Evolutionary conservation across 2,888 invertebrate genomes (phyloP).

Genomic region (Eutolmus rufibarbis): DNA sequence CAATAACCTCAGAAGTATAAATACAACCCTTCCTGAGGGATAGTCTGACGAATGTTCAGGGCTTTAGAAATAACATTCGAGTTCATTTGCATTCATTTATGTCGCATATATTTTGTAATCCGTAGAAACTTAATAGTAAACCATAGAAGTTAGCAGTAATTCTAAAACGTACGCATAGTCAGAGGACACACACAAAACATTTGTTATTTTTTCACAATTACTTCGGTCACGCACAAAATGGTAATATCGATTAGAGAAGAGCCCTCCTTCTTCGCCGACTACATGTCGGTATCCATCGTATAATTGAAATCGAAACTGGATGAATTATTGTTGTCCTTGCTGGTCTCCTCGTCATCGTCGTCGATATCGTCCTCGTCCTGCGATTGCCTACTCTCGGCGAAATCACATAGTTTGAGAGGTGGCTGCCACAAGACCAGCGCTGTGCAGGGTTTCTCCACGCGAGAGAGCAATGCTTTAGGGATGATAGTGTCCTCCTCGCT

Average conservation of each 20-base stretch:
- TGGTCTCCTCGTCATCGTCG: conserved; percentile 51
- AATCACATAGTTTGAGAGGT: conserved; percentile 64
- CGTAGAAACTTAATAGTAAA: conserved; percentile 21
- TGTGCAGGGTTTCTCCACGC: conserved; percentile 76
- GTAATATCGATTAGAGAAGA: not conserved
- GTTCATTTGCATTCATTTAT: not conserved
- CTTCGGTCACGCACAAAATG: not conserved
- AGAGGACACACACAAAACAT: conserved; percentile 8
- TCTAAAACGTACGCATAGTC: not conserved
- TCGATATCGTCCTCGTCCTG: conserved; percentile 48
- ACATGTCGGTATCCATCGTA: conserved; percentile 60
- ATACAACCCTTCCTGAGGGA: too few species aligned
- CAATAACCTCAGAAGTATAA: too few species aligned
- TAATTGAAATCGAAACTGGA: conserved; percentile 63
- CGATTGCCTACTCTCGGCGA: conserved; percentile 31
- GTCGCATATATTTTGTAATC: conserved; percentile 6
- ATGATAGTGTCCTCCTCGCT: conserved; percentile 66
- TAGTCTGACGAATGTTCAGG: not conserved
- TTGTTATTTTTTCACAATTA: conserved; percentile 9
- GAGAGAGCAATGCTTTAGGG: conserved; percentile 72
- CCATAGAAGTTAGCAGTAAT: not conserved
- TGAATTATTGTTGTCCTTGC: conserved; percentile 57
- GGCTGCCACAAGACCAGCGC: conserved; percentile 85
- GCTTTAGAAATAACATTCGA: not conserved
- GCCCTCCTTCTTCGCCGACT: conserved; percentile 44